Evolutionary conservation across 2,113 vertebrate species (phyloP).

Genomic region (Odocoileus hemionus): DNA sequence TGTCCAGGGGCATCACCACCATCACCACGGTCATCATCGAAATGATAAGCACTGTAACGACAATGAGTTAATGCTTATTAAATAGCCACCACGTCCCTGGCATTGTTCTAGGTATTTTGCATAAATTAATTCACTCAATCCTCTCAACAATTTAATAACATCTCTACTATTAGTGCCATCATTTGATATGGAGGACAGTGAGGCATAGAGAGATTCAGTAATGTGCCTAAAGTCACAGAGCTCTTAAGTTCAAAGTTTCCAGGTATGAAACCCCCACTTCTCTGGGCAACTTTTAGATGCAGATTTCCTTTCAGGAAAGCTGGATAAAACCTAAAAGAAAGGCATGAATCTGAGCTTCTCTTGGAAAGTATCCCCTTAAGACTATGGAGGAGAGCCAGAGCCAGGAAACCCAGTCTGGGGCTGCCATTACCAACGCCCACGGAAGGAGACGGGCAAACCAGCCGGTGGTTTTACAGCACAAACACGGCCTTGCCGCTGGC

Average conservation of each 20-base stretch:
- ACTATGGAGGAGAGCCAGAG: neutral
- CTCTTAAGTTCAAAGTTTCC: neutral
- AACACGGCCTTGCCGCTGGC: neutral
- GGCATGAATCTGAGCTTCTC: neutral
- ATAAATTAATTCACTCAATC: neutral
- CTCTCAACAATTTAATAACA: neutral
- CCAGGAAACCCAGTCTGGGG: neutral
- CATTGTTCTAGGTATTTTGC: neutral
- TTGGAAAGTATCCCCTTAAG: neutral
- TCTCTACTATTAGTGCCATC: neutral
- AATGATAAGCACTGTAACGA: neutral
- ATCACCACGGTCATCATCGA: too few species aligned
- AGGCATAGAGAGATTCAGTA: neutral
- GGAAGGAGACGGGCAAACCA: neutral
- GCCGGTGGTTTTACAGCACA: neutral
- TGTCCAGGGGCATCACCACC: neutral
- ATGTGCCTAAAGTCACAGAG: neutral
- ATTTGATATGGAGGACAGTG: neutral
- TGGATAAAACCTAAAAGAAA: neutral
- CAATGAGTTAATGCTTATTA: neutral
- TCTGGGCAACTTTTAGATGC: neutral
- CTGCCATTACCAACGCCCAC: rapidly evolving
- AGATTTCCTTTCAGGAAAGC: neutral
- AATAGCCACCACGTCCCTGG: neutral
- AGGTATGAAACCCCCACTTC: neutral